These are phyloP conservation scores for Gulo gulo DNA, from an alignment of 2,113 vertebrate genomes.

Conservation along the genomic window DNA sequence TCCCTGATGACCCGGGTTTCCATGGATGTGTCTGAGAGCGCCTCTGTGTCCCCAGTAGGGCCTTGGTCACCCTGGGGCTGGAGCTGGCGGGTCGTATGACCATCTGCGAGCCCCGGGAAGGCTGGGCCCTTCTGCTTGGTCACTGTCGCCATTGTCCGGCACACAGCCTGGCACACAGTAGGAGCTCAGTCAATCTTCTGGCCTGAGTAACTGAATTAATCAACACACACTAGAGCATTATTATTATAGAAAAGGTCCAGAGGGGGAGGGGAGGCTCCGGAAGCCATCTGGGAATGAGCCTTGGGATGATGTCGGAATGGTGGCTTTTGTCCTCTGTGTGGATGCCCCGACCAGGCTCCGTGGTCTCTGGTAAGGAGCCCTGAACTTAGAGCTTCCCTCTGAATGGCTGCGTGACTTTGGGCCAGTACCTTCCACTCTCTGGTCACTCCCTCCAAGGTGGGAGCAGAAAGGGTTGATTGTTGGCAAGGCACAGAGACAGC, in stretches of 20 bases:
- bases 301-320: background rate
- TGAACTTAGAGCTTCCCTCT: background rate
- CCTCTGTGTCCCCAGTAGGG: background rate
- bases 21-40: background rate
- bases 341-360: background rate
- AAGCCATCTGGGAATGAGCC: no score
- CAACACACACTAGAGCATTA: background rate
- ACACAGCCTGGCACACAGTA: background rate
- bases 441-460: background rate
- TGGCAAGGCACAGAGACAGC: constrained; percentile 25
- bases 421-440: background rate
- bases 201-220: background rate
- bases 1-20: background rate
- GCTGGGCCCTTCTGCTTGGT: background rate
- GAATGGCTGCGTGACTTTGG: rapidly evolving
- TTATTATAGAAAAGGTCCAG: background rate
- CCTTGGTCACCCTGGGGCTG: no score
- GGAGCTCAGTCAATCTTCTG: background rate
- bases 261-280: background rate
- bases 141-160: background rate
- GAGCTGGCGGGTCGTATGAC: background rate
- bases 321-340: background rate
- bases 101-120: background rate
- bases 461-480: background rate
- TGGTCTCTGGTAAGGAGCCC: background rate